These are phyloP conservation scores for Emydocephalus ijimae DNA, from an alignment of 2,113 vertebrate genomes.

Conservation along the genomic window DNA sequence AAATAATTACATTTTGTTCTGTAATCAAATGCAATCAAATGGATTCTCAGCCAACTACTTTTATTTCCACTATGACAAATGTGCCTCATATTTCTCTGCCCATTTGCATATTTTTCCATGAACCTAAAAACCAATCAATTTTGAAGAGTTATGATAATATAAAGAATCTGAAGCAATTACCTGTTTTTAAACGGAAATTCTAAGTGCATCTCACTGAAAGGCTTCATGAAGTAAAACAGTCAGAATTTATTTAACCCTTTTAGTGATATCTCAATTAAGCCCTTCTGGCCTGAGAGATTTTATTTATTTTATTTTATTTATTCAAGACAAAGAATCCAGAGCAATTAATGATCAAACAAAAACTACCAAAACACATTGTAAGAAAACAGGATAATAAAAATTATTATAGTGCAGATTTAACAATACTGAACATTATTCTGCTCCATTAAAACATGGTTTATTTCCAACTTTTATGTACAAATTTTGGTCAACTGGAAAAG, in stretches of 20 bases:
- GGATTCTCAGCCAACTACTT: conserved; percentile 69
- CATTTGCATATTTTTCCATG: conserved; percentile 81
- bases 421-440: not conserved
- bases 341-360: not conserved
- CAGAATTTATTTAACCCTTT: conserved; percentile 71
- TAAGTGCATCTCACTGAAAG: conserved; percentile 59
- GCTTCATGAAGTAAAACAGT: conserved; percentile 47
- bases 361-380: not conserved
- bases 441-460: too few species aligned
- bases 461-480: not conserved
- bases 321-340: not conserved
- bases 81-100: conserved; percentile 52
- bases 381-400: not conserved
- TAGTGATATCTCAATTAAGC: conserved; percentile 17
- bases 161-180: conserved; percentile 78
- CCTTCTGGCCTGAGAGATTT: not conserved
- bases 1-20: conserved; percentile 76
- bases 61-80: conserved; percentile 67
- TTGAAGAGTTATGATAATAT: conserved; percentile 81
- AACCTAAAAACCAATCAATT: conserved; percentile 82
- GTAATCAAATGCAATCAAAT: conserved; percentile 75
- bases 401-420: not conserved
- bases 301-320: too few species aligned
- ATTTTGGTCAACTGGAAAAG: conserved; percentile 38
- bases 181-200: conserved; percentile 74